Base-by-base conservation (phyloP, 2,113 vertebrate genomes). In the Chroicocephalus ridibundus region DNA sequence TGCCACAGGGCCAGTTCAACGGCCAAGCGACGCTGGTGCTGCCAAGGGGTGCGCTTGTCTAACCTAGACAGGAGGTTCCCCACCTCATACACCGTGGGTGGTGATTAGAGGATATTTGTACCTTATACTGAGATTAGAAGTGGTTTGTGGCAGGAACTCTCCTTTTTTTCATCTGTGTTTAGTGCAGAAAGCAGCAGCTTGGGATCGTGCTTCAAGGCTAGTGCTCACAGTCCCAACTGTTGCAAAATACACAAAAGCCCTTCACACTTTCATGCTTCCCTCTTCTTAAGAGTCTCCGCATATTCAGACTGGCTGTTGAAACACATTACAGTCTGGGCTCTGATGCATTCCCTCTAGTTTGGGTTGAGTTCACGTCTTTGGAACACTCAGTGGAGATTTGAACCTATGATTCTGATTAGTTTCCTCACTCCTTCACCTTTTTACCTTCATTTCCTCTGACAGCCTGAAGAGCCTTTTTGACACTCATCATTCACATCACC, bases 101-200 rank as follows among this genome's bases (percentile, higher is more conserved):
- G 70, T 9, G 49, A 96, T 95, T 95, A 93, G 90, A 95, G 51
- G 71, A 82, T 74, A 94, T 76, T 94, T 87, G 65, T 85, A 36
- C 87, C 86, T 94, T 93, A 65, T 55, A 70, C 81, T 91, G 54
- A 83, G 93, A 96, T 95, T 93, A 96, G 83, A 96, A 97, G 91
- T 96, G 95, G 84, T 95, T 97, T 97, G 94, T 94, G 91, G 96
- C 89, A 95, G 94, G 91, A 94, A 94, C 94, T 77, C 54, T 82
- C 17, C 1, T 74, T 82, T 95, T 82, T 89, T 91, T 94, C 57
- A 85, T 93, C 96, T 94, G 25, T 20, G 5, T 84, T 86, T 65
- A 72, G 25, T 61, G 58, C 15, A 94, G 46, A 95, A 88, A 58
- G 46, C 26, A 91, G 11, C 49, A 29, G n/a, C 17, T 69, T 36